These are phyloP conservation scores for Drosophila subpulchrella DNA, from an alignment of 1,140 invertebrate genomes.

Conservation along the genomic window DNA sequence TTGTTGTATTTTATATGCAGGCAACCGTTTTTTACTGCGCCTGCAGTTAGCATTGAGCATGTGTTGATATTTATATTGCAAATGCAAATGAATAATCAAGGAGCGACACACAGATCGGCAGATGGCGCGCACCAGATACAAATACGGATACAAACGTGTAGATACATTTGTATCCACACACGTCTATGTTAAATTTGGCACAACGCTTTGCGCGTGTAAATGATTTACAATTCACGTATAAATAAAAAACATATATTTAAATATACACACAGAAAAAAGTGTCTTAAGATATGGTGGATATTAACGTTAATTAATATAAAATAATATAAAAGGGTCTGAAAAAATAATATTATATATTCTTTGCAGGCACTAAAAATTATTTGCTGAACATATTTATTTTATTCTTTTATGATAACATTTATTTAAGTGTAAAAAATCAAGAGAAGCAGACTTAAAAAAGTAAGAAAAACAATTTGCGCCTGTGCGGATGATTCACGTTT, in stretches of 20 bases:
- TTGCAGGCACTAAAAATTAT: neutral
- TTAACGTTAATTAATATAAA: too few relatives aligned
- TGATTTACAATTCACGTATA: constrained; percentile 62
- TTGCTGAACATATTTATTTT: neutral
- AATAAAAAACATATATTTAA: constrained; percentile 48
- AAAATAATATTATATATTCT: neutral
- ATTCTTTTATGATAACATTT: neutral
- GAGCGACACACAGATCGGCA: constrained; percentile 30
- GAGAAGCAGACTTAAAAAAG: constrained; percentile 39
- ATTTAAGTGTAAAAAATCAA: constrained; percentile 25
- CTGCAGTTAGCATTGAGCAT: constrained; percentile 42
- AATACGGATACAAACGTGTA: constrained; percentile 25
- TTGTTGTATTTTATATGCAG: constrained; percentile 31
- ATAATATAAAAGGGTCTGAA: neutral
- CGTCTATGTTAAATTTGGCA: constrained; percentile 68
- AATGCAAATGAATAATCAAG: constrained; percentile 71
- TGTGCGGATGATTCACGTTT: constrained; percentile 62
- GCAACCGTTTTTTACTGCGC: constrained; percentile 12
- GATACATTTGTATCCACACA: constrained; percentile 53
- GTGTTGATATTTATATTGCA: constrained; percentile 65
- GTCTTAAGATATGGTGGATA: too few relatives aligned
- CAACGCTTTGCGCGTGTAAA: constrained; percentile 67
- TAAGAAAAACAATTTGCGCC: constrained; percentile 35
- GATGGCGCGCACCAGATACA: constrained; percentile 56
- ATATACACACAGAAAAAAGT: neutral